These are phyloP conservation scores for Lacanobia oleracea DNA, from an alignment of 2,888 invertebrate genomes.

Conservation along the genomic window DNA sequence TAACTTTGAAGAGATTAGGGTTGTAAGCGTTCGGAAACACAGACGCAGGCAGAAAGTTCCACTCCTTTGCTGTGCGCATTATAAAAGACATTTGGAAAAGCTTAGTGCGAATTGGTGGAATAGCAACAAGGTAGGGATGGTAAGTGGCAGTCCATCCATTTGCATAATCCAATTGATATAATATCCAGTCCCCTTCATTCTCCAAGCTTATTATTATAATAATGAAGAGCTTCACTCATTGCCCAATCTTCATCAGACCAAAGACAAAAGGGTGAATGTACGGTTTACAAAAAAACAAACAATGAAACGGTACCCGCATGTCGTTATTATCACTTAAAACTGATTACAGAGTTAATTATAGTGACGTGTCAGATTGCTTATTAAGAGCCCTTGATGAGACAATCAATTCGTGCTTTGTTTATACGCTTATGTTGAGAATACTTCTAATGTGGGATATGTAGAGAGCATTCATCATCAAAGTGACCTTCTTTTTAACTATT, in stretches of 20 bases:
- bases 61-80: too few species aligned
- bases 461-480: neutral
- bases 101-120: too few species aligned
- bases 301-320: conserved; percentile 83
- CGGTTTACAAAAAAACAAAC: conserved; percentile 79
- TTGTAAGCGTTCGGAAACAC: too few species aligned
- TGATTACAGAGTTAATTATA: conserved; percentile 87
- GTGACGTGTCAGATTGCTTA: conserved; percentile 87
- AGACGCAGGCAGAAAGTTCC: too few species aligned
- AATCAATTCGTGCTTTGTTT: conserved; percentile 73
- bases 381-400: conserved; percentile 80
- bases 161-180: neutral
- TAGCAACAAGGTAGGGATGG: too few species aligned
- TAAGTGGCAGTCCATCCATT: too few species aligned
- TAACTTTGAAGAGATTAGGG: too few species aligned
- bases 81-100: too few species aligned
- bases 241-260: conserved; percentile 56
- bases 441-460: conserved; percentile 3
- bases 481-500: too few species aligned
- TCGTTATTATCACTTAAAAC: conserved; percentile 88
- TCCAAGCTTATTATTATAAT: neutral
- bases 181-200: neutral
- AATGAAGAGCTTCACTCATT: conserved; percentile 33
- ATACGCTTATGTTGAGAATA: conserved; percentile 27
- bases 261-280: conserved; percentile 82